phyloP scores from a whole-genome alignment of 2,113 vertebrate species.

The Sander lucioperca region DNA sequence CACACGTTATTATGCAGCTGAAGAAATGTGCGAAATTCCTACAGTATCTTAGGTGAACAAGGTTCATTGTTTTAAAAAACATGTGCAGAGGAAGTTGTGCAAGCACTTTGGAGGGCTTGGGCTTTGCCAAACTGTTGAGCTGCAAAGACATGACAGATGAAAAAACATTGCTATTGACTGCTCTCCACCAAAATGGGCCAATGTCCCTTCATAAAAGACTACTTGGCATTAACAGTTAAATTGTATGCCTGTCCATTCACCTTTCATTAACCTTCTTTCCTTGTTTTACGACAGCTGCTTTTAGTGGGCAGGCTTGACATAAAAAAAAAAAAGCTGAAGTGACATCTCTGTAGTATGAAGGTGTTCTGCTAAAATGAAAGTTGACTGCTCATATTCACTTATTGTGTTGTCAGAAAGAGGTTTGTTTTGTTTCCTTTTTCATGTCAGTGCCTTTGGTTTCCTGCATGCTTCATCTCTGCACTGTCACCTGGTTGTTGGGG shows the following conservation, averaged over 20 bases:
- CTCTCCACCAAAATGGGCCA: constrained; percentile 52
- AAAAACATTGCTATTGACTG: constrained; percentile 54
- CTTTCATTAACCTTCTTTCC: constrained; percentile 73
- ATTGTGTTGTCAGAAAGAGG: constrained; percentile 60
- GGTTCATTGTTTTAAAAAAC: constrained; percentile 1
- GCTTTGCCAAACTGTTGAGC: constrained; percentile 50
- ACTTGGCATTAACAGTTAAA: constrained; percentile 59
- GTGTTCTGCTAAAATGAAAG: constrained; percentile 47
- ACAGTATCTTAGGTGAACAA: constrained; percentile 4
- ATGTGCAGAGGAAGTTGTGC: constrained; percentile 31
- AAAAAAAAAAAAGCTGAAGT: constrained; percentile 33
- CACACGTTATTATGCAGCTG: neutral
- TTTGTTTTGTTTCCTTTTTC: constrained; percentile 66
- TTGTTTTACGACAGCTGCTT: constrained; percentile 59
- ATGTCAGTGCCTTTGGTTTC: constrained; percentile 62
- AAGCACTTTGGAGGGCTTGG: constrained; percentile 57
- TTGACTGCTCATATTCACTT: constrained; percentile 50
- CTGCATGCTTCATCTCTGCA: constrained; percentile 57
- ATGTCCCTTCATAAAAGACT: constrained; percentile 59
- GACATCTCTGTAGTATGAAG: constrained; percentile 42
- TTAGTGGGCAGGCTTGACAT: constrained; percentile 15
- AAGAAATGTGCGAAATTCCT: neutral
- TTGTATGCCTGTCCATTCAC: constrained; percentile 45
- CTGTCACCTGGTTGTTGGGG: constrained; percentile 73
- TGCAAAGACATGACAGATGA: constrained; percentile 42